Evolutionary conservation across 2,113 vertebrate species (phyloP).

Genomic region (Ammodytes dubius): DNA sequence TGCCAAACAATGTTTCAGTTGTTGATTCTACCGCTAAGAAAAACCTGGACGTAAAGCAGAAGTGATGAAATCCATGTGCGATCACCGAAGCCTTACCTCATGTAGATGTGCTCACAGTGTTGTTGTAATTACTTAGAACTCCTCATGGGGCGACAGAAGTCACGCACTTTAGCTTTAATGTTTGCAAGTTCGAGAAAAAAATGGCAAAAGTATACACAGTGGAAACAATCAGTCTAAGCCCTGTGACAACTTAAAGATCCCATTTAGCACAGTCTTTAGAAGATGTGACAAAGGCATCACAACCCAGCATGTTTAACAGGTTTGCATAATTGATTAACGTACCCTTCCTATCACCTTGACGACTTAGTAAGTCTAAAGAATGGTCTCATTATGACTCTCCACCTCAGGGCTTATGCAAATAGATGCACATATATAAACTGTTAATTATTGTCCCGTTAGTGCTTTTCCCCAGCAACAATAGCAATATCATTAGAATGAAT

Average conservation of each 20-base stretch:
- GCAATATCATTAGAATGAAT: not conserved
- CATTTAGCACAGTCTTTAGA: not conserved
- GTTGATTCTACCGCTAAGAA: too few relatives aligned
- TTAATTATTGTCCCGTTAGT: not conserved
- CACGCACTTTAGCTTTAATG: too few relatives aligned
- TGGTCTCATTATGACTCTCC: conserved; percentile 4
- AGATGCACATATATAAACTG: not conserved
- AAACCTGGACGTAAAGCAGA: too few relatives aligned
- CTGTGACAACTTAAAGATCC: not conserved
- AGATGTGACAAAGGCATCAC: not conserved
- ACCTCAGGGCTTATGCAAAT: not conserved
- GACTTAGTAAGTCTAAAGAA: not conserved
- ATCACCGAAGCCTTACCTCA: too few relatives aligned
- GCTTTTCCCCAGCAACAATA: not conserved
- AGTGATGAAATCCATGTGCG: too few relatives aligned
- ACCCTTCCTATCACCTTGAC: conserved; percentile 24
- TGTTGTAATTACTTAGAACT: too few relatives aligned
- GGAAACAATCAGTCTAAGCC: not conserved
- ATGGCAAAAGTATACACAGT: too few relatives aligned
- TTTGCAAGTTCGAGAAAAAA: not conserved
- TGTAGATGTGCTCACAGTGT: too few relatives aligned
- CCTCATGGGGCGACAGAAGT: too few relatives aligned
- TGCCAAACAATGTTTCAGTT: too few relatives aligned
- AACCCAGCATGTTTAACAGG: not conserved
- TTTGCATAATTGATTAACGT: conserved; percentile 39